Conservation (phyloP, 2,797 vertebrate species). For the Yasuhikotakia modesta region DNA sequence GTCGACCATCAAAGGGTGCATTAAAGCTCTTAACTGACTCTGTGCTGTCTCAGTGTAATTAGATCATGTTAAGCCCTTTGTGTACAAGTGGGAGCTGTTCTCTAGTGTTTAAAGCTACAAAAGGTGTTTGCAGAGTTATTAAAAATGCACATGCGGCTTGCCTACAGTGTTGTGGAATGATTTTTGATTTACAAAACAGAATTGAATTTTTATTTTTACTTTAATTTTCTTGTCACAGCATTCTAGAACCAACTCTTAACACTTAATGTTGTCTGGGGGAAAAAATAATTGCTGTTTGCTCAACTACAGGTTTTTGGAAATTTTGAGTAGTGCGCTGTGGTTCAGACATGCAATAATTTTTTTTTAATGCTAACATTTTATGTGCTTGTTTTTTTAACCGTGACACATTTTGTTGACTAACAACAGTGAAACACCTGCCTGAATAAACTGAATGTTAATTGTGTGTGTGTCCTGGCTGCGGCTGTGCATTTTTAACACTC, state of each 20-base stretch:
- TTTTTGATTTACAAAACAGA: neutral
- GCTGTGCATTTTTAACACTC: constrained; percentile 12
- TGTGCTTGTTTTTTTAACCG: neutral
- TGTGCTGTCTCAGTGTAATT: constrained; percentile 42
- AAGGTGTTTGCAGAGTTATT: neutral
- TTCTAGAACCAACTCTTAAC: no score
- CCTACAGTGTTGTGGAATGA: neutral
- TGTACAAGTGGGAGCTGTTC: constrained; percentile 8
- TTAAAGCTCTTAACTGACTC: constrained; percentile 40
- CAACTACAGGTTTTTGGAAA: neutral
- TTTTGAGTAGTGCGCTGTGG: neutral
- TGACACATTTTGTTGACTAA: constrained; percentile 16
- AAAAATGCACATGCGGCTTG: neutral
- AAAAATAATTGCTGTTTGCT: neutral
- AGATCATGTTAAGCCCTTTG: constrained; percentile 43
- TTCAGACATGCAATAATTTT: neutral
- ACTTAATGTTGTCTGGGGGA: no score
- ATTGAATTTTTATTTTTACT: neutral
- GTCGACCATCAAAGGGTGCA: constrained; percentile 28
- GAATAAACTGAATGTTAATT: constrained; percentile 11
- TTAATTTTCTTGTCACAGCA: no score
- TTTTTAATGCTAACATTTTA: neutral
- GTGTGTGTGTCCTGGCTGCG: constrained; percentile 8
- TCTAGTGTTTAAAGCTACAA: neutral
- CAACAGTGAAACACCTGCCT: constrained; percentile 29